These are phyloP conservation scores for Malacoraja senta DNA, from an alignment of 2,797 vertebrate genomes.

Conservation along the genomic window DNA sequence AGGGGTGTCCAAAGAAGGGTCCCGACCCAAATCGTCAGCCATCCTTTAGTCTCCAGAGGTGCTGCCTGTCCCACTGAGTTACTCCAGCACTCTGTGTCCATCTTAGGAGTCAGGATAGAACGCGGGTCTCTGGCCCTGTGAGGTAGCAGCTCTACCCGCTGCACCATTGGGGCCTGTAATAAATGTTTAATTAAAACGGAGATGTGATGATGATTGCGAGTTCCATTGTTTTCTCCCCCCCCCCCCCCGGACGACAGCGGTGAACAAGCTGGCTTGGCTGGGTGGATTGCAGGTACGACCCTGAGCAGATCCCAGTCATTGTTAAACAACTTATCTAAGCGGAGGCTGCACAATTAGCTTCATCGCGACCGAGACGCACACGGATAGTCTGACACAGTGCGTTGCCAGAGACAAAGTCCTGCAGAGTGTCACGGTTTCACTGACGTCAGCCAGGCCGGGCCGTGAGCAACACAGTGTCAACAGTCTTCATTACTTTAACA, in stretches of 20 bases:
- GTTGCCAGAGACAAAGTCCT: neutral
- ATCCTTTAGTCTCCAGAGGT: too few species aligned
- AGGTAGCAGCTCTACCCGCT: too few species aligned
- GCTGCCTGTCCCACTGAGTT: too few species aligned
- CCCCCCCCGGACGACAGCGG: too few species aligned
- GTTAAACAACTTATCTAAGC: conserved; percentile 13
- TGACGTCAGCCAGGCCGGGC: neutral
- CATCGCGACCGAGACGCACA: neutral
- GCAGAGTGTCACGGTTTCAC: neutral
- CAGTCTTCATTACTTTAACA: neutral
- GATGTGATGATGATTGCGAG: too few species aligned
- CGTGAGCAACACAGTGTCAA: neutral
- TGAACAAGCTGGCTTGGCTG: neutral
- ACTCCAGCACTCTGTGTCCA: too few species aligned
- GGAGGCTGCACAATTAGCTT: conserved; percentile 7
- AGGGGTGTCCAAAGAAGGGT: too few species aligned
- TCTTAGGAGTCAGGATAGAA: too few species aligned
- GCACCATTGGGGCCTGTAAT: too few species aligned
- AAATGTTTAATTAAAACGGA: too few species aligned
- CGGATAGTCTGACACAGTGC: neutral
- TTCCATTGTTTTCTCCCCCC: neutral
- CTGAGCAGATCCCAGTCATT: neutral
- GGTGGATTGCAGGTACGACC: neutral
- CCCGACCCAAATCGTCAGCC: too few species aligned
- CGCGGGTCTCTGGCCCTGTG: too few species aligned